Conservation (phyloP, 2,113 vertebrate species). For the Engystomops pustulosus region DNA sequence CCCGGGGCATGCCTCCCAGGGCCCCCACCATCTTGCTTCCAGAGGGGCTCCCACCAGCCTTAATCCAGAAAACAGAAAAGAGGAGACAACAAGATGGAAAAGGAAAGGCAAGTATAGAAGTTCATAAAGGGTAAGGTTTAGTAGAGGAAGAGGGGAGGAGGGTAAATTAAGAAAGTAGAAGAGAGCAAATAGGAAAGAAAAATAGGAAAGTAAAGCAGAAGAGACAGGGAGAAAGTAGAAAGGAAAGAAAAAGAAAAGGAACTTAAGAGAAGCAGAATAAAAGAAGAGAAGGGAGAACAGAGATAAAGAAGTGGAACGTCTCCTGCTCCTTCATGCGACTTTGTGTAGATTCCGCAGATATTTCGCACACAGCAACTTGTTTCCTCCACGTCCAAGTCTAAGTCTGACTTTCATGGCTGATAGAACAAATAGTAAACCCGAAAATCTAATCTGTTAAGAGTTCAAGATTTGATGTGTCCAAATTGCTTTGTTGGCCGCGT, state of each 20-base stretch:
- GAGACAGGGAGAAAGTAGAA: too few relatives aligned
- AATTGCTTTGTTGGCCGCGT: slow-evolving; percentile 46
- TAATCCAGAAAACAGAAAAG: too few relatives aligned
- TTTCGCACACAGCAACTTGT: not conserved
- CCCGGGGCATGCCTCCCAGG: too few relatives aligned
- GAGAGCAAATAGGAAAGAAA: too few relatives aligned
- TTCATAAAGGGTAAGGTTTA: not conserved
- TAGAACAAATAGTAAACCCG: slow-evolving; percentile 20
- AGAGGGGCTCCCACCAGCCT: too few relatives aligned
- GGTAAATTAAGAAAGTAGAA: not conserved
- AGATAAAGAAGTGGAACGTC: too few relatives aligned
- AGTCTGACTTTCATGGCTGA: slow-evolving; percentile 43
- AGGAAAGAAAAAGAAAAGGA: not conserved
- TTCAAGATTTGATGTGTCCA: slow-evolving; percentile 42
- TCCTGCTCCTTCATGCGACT: too few relatives aligned
- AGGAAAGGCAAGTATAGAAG: not conserved
- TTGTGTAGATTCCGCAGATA: not conserved
- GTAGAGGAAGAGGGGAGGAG: too few relatives aligned
- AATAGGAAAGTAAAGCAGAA: too few relatives aligned
- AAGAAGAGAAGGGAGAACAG: not conserved
- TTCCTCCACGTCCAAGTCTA: not conserved
- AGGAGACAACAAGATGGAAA: not conserved
- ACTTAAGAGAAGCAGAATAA: not conserved
- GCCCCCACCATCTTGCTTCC: too few relatives aligned
- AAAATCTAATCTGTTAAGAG: slow-evolving; percentile 49